A percentile compares a stretch with the other conserved stretches of the same genome.
Conservation (phyloP, 2,797 vertebrate genomes). For the Vultur gryphus region DNA sequence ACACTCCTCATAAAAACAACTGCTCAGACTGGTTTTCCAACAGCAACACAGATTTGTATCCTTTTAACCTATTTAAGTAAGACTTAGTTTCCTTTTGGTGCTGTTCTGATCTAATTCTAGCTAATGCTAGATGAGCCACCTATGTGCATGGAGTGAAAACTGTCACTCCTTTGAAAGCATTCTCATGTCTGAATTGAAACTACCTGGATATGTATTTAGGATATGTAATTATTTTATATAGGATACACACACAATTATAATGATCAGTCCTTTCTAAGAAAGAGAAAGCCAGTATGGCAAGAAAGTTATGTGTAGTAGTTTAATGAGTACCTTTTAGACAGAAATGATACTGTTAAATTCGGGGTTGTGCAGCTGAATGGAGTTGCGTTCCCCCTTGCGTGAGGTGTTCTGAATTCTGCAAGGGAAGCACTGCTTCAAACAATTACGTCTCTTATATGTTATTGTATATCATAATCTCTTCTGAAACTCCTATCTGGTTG, state of each 20-base stretch:
- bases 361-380: neutral
- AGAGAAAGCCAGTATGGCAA: neutral
- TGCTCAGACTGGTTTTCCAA: neutral
- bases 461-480: neutral
- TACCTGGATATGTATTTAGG: neutral
- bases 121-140: neutral
- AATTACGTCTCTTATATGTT: neutral
- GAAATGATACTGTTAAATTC: neutral
- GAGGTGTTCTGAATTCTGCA: neutral
- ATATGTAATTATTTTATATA: conserved; percentile 12
- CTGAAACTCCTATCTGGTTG: neutral
- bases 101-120: neutral
- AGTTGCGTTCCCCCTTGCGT: neutral
- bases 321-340: neutral
- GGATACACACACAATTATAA: neutral
- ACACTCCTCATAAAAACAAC: neutral
- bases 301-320: neutral
- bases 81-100: neutral
- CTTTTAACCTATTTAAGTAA: neutral
- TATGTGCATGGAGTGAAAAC: neutral
- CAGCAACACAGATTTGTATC: neutral
- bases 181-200: neutral
- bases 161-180: neutral
- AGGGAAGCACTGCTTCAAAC: neutral
- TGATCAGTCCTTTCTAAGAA: neutral